Percentiles rank a stretch among this genome's conserved stretches.
Evolutionary conservation across 2,113 vertebrate genomes (phyloP).

Genomic region (mouse (Mus musculus)): DNA sequence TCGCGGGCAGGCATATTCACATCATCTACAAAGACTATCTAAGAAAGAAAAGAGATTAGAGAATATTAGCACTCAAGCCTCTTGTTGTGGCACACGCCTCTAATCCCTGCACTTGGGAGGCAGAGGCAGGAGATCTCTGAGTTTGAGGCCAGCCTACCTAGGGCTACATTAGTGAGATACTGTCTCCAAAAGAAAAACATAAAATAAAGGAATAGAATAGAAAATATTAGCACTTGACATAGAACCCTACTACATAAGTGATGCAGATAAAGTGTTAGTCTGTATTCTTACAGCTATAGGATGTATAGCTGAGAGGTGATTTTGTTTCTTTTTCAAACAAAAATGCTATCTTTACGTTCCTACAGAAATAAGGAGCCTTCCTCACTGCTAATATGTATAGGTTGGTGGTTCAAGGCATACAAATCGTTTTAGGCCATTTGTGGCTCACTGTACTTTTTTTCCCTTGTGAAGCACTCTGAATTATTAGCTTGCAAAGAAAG

Average conservation of each 20-base stretch:
- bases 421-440: neutral
- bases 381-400: neutral
- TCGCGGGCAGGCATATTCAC: too few relatives aligned
- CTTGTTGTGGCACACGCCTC: too few relatives aligned
- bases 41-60: too few relatives aligned
- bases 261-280: neutral
- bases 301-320: neutral
- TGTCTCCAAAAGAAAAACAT: neutral
- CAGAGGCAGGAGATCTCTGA: too few relatives aligned
- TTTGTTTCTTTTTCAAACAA: neutral
- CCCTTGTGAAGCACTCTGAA: neutral
- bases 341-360: neutral
- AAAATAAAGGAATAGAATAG: conserved; percentile 67
- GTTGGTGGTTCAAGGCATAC: neutral
- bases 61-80: too few relatives aligned
- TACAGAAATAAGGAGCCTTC: neutral
- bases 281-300: neutral
- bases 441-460: neutral
- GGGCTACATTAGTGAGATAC: too few relatives aligned
- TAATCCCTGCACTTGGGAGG: too few relatives aligned
- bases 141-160: too few relatives aligned
- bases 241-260: neutral
- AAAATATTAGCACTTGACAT: neutral
- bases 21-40: too few relatives aligned
- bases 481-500: conserved; percentile 9